Conservation (phyloP, 1,140 invertebrate genomes). For the Pemphigus obesinymphae region DNA sequence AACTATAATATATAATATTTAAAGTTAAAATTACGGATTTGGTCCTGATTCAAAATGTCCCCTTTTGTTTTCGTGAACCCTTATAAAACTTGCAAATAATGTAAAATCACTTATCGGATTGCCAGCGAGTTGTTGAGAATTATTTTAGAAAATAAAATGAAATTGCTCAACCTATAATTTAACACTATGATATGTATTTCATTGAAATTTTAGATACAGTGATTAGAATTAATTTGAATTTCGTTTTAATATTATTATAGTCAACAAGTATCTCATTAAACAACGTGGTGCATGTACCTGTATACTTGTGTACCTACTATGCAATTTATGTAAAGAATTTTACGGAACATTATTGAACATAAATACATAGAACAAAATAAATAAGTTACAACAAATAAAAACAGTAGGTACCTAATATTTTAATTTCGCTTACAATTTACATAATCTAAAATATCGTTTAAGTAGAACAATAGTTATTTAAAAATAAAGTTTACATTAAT, state of each 20-base stretch:
- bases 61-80: slow-evolving; percentile 39
- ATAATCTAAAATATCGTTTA: background rate
- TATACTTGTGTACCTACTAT: background rate
- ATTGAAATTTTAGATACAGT: slow-evolving; percentile 17
- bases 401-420: background rate
- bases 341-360: background rate
- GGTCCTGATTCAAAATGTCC: slow-evolving; percentile 40
- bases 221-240: slow-evolving; percentile 5
- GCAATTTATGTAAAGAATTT: background rate
- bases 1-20: slow-evolving; percentile 32
- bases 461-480: background rate
- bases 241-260: background rate
- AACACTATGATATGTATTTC: slow-evolving; percentile 30
- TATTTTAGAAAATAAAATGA: slow-evolving; percentile 20
- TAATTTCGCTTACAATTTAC: background rate
- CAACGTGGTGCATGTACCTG: background rate
- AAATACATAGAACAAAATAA: background rate
- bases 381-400: background rate
- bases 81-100: slow-evolving; percentile 27
- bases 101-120: slow-evolving; percentile 21
- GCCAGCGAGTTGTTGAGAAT: slow-evolving; percentile 13
- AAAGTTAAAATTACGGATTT: slow-evolving; percentile 30
- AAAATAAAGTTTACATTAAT: background rate
- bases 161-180: slow-evolving; percentile 8
- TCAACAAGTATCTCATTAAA: background rate